Conservation (phyloP, 35 echinoderm and acorn worm genomes). For the Heliocidaris tuberculata region DNA sequence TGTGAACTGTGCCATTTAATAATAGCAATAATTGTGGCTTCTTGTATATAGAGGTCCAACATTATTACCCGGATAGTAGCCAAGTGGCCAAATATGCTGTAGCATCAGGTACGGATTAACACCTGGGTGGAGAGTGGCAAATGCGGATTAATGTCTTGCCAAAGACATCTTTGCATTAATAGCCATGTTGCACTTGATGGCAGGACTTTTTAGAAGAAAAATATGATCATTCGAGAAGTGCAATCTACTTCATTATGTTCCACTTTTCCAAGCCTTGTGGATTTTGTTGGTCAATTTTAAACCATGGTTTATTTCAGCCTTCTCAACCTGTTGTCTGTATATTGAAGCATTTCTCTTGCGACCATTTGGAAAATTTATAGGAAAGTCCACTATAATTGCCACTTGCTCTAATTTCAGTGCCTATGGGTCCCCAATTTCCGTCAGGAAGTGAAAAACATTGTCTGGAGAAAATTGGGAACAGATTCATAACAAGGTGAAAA, state of each 20-base stretch:
- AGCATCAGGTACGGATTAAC: too few relatives aligned
- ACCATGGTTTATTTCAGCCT: background rate
- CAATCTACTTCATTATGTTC: background rate
- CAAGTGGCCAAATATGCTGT: too few relatives aligned
- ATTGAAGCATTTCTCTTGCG: background rate
- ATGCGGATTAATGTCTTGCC: too few relatives aligned
- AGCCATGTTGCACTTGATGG: too few relatives aligned
- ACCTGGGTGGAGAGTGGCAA: too few relatives aligned
- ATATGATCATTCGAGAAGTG: background rate
- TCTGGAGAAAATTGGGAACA: background rate
- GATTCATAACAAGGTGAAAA: background rate
- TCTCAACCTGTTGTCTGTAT: background rate
- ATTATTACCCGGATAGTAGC: too few relatives aligned
- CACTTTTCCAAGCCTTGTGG: background rate
- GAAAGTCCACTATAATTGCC: background rate
- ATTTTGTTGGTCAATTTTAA: background rate
- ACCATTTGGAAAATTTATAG: background rate
- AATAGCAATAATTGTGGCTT: too few relatives aligned
- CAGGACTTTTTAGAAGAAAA: too few relatives aligned
- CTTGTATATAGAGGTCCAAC: too few relatives aligned
- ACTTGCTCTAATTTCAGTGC: background rate
- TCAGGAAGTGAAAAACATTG: conserved; percentile 1
- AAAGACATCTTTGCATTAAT: too few relatives aligned
- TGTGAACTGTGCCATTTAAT: too few relatives aligned
- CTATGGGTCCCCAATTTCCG: background rate